A percentile compares a stretch with the other conserved stretches of the same genome.
Evolutionary conservation across 1,140 invertebrate genomes (phyloP).

Genomic region (Acromyrmex charruanus): DNA sequence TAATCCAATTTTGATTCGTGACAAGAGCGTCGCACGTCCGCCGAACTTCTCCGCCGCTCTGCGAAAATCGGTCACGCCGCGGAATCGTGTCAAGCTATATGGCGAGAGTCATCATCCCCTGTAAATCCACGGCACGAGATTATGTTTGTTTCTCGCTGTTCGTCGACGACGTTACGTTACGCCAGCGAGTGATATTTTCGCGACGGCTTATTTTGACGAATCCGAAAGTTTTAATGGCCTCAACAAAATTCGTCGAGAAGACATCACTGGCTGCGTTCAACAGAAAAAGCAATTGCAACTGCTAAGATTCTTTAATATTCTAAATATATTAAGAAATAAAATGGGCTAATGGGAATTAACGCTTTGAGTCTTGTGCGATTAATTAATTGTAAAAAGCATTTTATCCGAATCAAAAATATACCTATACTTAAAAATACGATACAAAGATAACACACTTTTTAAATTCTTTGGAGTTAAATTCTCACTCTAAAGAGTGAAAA

Average conservation of each 20-base stretch:
- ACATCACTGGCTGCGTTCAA: background rate
- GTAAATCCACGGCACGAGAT: constrained; percentile 33
- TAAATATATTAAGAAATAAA: too few relatives aligned
- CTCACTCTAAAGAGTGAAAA: too few relatives aligned
- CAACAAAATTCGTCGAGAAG: background rate
- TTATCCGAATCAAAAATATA: too few relatives aligned
- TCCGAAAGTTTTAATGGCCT: constrained; percentile 23
- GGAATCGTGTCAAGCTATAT: constrained; percentile 29
- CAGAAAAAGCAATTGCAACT: background rate
- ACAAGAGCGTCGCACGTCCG: background rate
- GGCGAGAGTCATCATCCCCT: constrained; percentile 20
- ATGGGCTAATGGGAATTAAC: too few relatives aligned
- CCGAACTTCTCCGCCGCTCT: constrained; percentile 22
- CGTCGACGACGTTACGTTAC: background rate
- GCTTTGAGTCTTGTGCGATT: too few relatives aligned
- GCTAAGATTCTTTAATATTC: too few relatives aligned
- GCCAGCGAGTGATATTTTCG: constrained; percentile 14
- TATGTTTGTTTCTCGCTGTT: constrained; percentile 38
- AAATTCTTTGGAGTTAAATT: too few relatives aligned
- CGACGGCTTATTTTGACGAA: constrained; percentile 6
- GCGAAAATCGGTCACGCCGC: constrained; percentile 25
- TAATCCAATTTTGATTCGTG: constrained; percentile 74
- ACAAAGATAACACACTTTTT: too few relatives aligned
- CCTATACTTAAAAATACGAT: too few relatives aligned
- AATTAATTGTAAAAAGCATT: too few relatives aligned